Percentiles rank a stretch among this genome's conserved stretches.
phyloP scores from a whole-genome alignment of 2,797 vertebrate species.

The Sciurus carolinensis region DNA sequence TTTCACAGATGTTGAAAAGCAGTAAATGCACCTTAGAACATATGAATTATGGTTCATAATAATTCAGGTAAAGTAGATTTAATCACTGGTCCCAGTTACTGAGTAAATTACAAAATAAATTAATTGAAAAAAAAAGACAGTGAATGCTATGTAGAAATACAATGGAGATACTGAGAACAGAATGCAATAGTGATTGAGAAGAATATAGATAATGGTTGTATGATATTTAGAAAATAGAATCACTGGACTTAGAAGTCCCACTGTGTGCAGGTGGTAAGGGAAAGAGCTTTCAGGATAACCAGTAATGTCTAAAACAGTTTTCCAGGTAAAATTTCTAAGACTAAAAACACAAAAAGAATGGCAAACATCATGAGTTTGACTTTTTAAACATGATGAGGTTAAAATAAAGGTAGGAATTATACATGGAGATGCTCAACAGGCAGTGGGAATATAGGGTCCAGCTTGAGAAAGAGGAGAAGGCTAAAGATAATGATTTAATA shows the following conservation, averaged over 20 bases:
- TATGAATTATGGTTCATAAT: slow-evolving; percentile 60
- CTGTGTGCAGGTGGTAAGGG: neutral
- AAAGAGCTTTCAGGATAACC: neutral
- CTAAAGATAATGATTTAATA: neutral
- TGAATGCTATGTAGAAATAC: neutral
- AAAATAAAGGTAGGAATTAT: neutral
- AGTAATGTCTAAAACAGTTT: neutral
- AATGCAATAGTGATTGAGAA: neutral
- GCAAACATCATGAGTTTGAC: neutral
- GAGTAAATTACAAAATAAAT: slow-evolving; percentile 59
- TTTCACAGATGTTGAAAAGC: slow-evolving; percentile 53
- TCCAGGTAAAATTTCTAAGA: neutral
- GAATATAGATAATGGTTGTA: neutral
- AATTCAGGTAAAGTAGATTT: neutral
- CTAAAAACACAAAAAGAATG: neutral
- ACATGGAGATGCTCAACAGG: neutral
- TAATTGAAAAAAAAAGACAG: neutral
- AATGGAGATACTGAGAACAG: slow-evolving; percentile 24
- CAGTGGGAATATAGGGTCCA: neutral
- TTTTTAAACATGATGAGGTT: neutral
- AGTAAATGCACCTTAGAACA: slow-evolving; percentile 42
- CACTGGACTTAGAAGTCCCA: neutral
- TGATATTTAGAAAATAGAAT: slow-evolving; percentile 36
- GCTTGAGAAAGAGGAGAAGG: neutral
- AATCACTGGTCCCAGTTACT: slow-evolving; percentile 34